phyloP scores from a whole-genome alignment of 2,113 vertebrate species.

The Macroglossus sobrinus region DNA sequence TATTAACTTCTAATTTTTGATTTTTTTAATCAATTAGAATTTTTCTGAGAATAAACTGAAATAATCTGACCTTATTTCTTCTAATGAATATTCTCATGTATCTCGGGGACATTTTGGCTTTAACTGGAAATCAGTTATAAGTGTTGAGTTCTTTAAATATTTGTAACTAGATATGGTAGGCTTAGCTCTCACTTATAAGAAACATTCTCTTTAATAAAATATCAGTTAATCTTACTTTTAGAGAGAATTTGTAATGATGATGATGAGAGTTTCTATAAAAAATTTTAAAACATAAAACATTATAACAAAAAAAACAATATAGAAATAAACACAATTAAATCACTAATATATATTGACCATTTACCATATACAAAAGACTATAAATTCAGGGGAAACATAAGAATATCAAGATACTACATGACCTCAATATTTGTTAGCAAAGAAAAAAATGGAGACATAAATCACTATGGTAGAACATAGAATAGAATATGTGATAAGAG shows the following conservation, averaged over 20 bases:
- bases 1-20: constrained; percentile 21
- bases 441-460: neutral
- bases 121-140: neutral
- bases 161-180: neutral
- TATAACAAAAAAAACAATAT: neutral
- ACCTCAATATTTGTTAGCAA: neutral
- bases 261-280: neutral
- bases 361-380: neutral
- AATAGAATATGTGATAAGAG: neutral
- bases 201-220: neutral
- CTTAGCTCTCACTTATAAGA: neutral
- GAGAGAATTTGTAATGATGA: neutral
- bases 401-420: neutral
- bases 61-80: neutral
- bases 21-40: neutral
- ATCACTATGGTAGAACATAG: neutral
- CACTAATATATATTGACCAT: neutral
- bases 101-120: neutral
- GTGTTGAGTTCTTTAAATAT: neutral
- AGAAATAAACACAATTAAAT: neutral
- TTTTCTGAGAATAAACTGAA: neutral
- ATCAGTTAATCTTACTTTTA: constrained; percentile 15
- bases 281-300: neutral
- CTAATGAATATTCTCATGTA: neutral
- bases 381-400: neutral